phyloP scores from a whole-genome alignment of 2,797 vertebrate genomes.

The Mus minutoides region DNA sequence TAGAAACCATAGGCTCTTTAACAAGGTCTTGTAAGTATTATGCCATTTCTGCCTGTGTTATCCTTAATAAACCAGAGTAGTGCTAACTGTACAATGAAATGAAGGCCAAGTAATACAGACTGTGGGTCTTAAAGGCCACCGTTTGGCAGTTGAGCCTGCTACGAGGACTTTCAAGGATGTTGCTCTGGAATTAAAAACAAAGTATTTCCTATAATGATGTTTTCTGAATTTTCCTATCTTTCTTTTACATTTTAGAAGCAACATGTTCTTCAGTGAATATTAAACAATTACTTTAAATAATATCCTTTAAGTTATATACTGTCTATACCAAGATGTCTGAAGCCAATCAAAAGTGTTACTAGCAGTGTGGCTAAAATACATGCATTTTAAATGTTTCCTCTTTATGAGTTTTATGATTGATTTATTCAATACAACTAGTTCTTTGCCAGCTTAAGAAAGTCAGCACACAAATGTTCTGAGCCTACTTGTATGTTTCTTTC shows the following conservation, averaged over 20 bases:
- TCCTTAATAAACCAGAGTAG: not conserved
- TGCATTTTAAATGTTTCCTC: not conserved
- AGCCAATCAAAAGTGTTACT: not conserved
- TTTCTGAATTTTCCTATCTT: not conserved
- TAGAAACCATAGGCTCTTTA: slow-evolving; percentile 1
- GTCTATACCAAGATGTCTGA: not conserved
- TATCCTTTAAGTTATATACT: slow-evolving; percentile 22
- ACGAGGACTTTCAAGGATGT: not conserved
- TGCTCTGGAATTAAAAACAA: slow-evolving; percentile 42
- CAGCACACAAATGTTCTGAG: not conserved
- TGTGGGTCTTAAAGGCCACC: not conserved
- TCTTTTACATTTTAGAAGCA: not conserved
- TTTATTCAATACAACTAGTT: not conserved
- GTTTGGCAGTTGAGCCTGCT: not conserved
- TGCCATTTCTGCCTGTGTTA: not conserved
- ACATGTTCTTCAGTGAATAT: not conserved
- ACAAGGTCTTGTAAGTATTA: not conserved
- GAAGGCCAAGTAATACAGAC: not conserved
- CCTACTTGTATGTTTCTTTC: not conserved
- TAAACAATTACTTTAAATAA: slow-evolving; percentile 9
- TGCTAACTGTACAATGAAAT: not conserved
- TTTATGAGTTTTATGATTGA: slow-evolving; percentile 35
- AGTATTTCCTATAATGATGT: not conserved
- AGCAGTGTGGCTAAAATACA: not conserved
- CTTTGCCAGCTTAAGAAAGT: not conserved